Base-by-base conservation (phyloP, 1,140 invertebrate species). In the Eriocheir sinensis region DNA sequence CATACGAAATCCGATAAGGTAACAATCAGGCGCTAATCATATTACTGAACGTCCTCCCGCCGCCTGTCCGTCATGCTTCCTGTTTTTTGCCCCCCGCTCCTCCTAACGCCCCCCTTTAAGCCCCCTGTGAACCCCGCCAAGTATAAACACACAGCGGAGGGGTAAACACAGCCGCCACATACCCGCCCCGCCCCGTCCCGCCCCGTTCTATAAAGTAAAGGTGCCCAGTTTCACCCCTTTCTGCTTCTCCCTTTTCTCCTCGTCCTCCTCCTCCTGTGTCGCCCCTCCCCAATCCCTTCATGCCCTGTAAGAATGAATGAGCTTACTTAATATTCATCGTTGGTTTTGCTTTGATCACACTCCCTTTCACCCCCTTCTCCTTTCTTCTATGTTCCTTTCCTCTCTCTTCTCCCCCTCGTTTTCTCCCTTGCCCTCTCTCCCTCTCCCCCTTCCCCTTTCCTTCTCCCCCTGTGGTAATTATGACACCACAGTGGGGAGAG, bases 11-110 rank as follows among this genome's bases (percentile, higher is more conserved):
- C 92, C 92, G 92, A 93, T 93, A 41, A 93, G 17, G 40, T 9
- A 81, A 93, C 92, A 93, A 93, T 93, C 92, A 72, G 34, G 92
- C 80, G 92, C 38, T 93, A 93, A 93, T 93, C 92, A 93, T 93
- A 93, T 93, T 93, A 88, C 92, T 21, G 90, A 27, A 41, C 88
- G n/a, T 89, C 88, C 41, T 89, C 88, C 88, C 44, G 53, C 88
- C 53, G 88, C 41, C 88, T 89, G 88, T 89, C 88, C 53, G 53
- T 89, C 53, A 83, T 36, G 72, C 12, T n/a, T 90, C 44, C 80
- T 80, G 53, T 36, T 83, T 92, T 89, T 89, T 89, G 27, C 88
- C n/a, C 44, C 38, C 53, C 44, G 41, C 30, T 38, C 32, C 38
- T 27, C 91, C 53, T 40, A 90, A 44, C 38, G 72, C 34, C 34